Percentiles rank a stretch among this genome's conserved stretches.
These are phyloP conservation scores for Vesta saturnalis DNA, from an alignment of 2,888 invertebrate species.

Conservation along the genomic window DNA sequence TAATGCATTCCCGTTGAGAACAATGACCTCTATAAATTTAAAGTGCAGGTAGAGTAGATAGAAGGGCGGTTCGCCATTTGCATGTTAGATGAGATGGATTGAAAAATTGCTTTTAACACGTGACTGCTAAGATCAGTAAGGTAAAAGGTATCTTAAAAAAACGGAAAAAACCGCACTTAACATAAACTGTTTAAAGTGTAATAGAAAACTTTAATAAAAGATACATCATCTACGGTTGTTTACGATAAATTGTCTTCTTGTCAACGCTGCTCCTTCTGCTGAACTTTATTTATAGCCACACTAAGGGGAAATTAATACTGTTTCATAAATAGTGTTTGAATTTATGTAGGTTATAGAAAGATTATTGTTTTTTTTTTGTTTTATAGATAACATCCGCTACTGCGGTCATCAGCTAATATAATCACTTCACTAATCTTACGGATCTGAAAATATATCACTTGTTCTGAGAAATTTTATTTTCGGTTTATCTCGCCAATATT, in stretches of 20 bases:
- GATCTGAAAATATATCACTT: too few relatives aligned
- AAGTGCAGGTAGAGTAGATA: slow-evolving; percentile 44
- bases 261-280: too few relatives aligned
- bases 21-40: slow-evolving; percentile 44
- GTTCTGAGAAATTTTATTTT: too few relatives aligned
- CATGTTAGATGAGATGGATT: slow-evolving; percentile 45
- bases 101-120: slow-evolving; percentile 45
- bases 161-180: neutral
- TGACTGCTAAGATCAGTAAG: slow-evolving; percentile 34
- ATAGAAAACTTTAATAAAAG: neutral
- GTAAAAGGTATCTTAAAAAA: slow-evolving; percentile 14
- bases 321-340: too few relatives aligned
- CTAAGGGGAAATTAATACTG: too few relatives aligned
- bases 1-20: slow-evolving; percentile 38
- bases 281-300: too few relatives aligned
- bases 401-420: too few relatives aligned
- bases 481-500: too few relatives aligned
- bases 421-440: too few relatives aligned
- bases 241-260: neutral
- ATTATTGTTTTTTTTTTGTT: too few relatives aligned
- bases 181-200: neutral
- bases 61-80: slow-evolving; percentile 46
- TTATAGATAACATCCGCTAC: too few relatives aligned
- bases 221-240: neutral
- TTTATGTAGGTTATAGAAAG: too few relatives aligned